A percentile compares a stretch with the other conserved stretches of the same genome.
phyloP scores from a whole-genome alignment of 2,113 vertebrate genomes.

The Gnathonemus echidnorhynchus region DNA sequence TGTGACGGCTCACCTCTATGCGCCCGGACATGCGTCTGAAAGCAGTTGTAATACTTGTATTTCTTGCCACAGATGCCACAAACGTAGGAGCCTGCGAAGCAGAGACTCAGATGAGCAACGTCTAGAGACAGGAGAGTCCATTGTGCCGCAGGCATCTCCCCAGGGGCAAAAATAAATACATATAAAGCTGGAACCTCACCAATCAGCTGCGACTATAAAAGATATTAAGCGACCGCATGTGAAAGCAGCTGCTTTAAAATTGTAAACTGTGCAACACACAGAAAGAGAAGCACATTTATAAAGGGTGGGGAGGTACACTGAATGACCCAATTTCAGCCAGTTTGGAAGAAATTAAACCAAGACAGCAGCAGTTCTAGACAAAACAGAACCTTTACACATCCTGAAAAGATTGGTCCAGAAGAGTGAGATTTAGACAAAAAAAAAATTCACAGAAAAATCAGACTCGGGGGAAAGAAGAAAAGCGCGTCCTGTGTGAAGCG shows the following conservation, averaged over 20 bases:
- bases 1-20: constrained; percentile 76
- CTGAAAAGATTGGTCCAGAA: neutral
- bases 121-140: constrained; percentile 21
- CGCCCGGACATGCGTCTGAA: constrained; percentile 95
- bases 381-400: neutral
- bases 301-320: neutral
- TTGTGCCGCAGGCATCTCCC: neutral
- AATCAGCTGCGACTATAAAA: neutral
- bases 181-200: neutral
- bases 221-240: neutral
- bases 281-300: neutral
- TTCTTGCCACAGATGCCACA: constrained; percentile 96
- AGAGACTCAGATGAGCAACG: constrained; percentile 27
- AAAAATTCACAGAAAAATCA: neutral
- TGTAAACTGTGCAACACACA: neutral
- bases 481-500: neutral
- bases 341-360: neutral
- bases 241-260: neutral
- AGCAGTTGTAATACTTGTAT: constrained; percentile 99
- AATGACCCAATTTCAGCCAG: neutral
- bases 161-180: neutral
- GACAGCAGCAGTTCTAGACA: neutral
- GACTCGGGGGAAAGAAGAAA: neutral
- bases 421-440: neutral
- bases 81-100: constrained; percentile 80